These are phyloP conservation scores for Cephus runcator DNA, from an alignment of 2,888 invertebrate genomes.

Conservation along the genomic window DNA sequence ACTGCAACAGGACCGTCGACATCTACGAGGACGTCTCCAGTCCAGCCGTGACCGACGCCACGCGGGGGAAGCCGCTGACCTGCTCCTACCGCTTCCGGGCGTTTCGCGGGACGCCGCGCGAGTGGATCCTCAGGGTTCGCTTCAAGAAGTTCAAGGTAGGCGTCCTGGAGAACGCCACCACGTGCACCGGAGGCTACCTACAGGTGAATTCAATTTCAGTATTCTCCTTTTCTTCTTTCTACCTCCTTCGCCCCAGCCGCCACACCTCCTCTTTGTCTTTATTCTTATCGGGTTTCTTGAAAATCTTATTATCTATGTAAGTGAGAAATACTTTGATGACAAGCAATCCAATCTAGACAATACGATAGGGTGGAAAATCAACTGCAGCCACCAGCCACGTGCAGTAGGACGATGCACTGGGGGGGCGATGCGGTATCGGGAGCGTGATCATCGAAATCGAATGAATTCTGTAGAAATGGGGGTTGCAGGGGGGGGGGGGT, in stretches of 20 bases:
- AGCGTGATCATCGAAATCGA: neutral
- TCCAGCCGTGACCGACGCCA: constrained; percentile 84
- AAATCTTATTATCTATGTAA: neutral
- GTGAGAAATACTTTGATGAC: neutral
- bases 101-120: constrained; percentile 86
- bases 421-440: constrained; percentile 11
- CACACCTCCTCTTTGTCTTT: neutral
- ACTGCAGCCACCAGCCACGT: neutral
- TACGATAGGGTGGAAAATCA: neutral
- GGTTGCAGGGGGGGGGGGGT: constrained; percentile 3
- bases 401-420: constrained; percentile 20
- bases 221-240: neutral
- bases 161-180: constrained; percentile 84
- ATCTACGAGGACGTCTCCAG: constrained; percentile 92
- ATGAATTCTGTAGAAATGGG: constrained; percentile 12
- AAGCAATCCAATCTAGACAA: neutral
- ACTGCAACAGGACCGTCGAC: constrained; percentile 94
- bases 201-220: constrained; percentile 72
- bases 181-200: constrained; percentile 88
- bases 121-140: constrained; percentile 89
- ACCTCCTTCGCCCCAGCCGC: no score
- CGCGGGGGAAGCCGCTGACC: constrained; percentile 85
- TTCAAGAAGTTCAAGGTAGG: constrained; percentile 96
- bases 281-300: neutral
- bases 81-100: constrained; percentile 93